Percentiles rank a stretch among this genome's conserved stretches.
Conservation (phyloP, 1,140 invertebrate species). For the Aphelinus atriplicis region DNA sequence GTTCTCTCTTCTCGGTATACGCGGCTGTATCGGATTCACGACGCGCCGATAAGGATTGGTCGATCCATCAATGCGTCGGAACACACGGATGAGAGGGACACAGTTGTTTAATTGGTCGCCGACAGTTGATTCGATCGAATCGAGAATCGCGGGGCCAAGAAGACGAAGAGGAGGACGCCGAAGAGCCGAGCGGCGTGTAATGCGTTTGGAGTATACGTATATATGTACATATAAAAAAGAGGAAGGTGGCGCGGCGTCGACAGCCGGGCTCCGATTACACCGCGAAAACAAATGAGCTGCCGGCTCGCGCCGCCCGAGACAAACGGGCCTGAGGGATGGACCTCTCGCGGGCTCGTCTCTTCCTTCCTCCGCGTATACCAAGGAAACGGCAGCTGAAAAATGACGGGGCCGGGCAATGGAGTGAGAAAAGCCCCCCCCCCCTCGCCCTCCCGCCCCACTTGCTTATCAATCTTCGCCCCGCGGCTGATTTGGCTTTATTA, state of each 20-base stretch:
- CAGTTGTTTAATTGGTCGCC: no score
- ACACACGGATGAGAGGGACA: no score
- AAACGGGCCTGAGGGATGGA: slow-evolving; percentile 32
- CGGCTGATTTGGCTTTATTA: no score
- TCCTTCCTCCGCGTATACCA: neutral
- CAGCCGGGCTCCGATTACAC: slow-evolving; percentile 50
- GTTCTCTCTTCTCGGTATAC: no score
- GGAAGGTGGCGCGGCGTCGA: slow-evolving; percentile 50
- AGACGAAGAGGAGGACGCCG: slow-evolving; percentile 2
- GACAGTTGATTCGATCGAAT: no score
- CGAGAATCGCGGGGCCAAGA: no score
- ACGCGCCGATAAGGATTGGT: no score
- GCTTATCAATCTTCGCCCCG: neutral
- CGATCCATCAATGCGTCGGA: no score
- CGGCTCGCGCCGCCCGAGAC: slow-evolving; percentile 33
- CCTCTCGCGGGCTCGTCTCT: slow-evolving; percentile 7
- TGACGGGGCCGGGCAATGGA: neutral
- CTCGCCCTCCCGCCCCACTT: slow-evolving; percentile 14
- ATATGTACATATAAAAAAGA: slow-evolving; percentile 9
- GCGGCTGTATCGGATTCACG: no score
- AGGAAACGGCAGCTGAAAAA: slow-evolving; percentile 6
- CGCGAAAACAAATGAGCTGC: slow-evolving; percentile 55
- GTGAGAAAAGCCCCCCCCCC: neutral
- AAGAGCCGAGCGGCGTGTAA: slow-evolving; percentile 2
- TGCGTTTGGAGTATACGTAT: no score